Evolutionary conservation across 2,888 invertebrate genomes (phyloP), one percentile per base, ranked within the genome.

Genomic region (Danaus chrysippus): DNA sequence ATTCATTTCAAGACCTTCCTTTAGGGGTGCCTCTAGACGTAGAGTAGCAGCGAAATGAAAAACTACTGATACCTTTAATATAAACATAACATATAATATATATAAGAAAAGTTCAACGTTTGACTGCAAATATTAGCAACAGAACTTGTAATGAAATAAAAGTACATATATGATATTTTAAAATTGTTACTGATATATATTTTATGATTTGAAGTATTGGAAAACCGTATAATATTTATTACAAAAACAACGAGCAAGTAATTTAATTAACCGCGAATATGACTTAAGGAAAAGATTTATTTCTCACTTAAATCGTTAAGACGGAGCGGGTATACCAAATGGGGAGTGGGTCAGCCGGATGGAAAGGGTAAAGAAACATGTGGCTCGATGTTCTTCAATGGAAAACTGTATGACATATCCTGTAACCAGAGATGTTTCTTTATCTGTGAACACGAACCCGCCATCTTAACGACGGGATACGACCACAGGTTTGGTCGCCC

Each of bases 41-140:
- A 99, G 93, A 1, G 96, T 98, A 13, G 99, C 99, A 0, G 98
- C 99, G 81, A 96, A 95, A 80, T 99, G 98, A 79, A 97, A 98
- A 0, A 98, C 94, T 56, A 99, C 92, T 42, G 95, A 93, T 5
- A 96, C 95, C 90, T 90, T 66, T 10, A 80, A 78, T 19, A 34
- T 2, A 1, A 34, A 34, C 23, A 34, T 34, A 34, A 34, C 10
- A 17, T 9, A 17, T 17, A 10, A n/a, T 1, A 8, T 3, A n/a
- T 5, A n/a, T n/a, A n/a, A n/a, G n/a, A n/a, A n/a, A n/a, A n/a
- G n/a, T n/a, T n/a, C n/a, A n/a, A n/a, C n/a, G n/a, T n/a, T 34
- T 34, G 3, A 34, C 2, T 34, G 6, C 3, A 34, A 34, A 5
- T 5, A 34, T 6, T 34, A 34, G 2, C 23, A 34, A 34, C 23